These are phyloP conservation scores for Poicephalus meyeri DNA, from an alignment of 2,113 vertebrate species.

Conservation along the genomic window DNA sequence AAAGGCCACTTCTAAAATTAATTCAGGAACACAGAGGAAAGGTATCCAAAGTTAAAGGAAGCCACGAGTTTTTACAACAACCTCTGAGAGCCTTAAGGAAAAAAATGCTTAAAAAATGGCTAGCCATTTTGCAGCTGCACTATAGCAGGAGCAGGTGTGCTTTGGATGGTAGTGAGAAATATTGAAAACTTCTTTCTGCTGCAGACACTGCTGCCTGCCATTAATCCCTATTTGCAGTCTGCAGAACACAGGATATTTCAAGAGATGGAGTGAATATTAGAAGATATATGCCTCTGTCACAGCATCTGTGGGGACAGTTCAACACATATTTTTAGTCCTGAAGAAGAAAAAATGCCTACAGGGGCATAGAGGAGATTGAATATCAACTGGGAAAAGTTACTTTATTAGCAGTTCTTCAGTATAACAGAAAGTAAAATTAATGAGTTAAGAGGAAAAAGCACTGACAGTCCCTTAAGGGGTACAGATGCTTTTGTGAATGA, in stretches of 20 bases:
- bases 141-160: background rate
- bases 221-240: background rate
- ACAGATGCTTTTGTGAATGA: slow-evolving; percentile 30
- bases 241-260: background rate
- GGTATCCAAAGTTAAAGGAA: background rate
- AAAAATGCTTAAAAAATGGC: background rate
- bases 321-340: background rate
- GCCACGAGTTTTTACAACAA: background rate
- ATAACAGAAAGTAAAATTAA: slow-evolving; percentile 21
- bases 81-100: background rate
- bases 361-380: background rate
- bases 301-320: background rate
- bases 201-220: background rate
- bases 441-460: slow-evolving; percentile 19
- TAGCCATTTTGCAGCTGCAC: background rate
- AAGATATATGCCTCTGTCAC: background rate
- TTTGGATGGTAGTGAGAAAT: background rate
- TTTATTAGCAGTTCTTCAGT: slow-evolving; percentile 34
- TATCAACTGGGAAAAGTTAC: slow-evolving; percentile 3
- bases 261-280: background rate
- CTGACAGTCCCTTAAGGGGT: slow-evolving; percentile 19
- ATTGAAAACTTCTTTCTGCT: background rate
- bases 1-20: background rate
- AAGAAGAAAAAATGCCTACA: background rate
- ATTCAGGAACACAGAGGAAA: background rate